Conservation (phyloP, 2,113 vertebrate genomes). For the Camelus dromedarius region DNA sequence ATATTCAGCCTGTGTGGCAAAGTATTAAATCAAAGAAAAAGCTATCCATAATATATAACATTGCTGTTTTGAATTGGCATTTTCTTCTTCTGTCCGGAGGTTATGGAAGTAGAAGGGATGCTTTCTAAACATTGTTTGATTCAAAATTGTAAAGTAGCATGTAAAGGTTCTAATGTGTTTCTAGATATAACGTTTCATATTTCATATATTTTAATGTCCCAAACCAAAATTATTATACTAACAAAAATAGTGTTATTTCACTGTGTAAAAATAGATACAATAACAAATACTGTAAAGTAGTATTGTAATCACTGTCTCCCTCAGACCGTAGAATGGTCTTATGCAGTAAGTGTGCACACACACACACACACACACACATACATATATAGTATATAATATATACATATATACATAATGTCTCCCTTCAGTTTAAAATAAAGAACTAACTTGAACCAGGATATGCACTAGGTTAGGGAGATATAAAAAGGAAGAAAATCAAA, state of each 20-base stretch:
- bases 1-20: background rate
- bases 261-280: background rate
- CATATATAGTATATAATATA: background rate
- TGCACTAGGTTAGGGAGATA: background rate
- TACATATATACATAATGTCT: background rate
- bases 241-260: background rate
- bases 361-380: too few relatives aligned
- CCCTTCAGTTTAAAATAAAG: background rate
- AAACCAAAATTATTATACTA: background rate
- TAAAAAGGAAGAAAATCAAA: background rate
- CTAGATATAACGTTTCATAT: background rate
- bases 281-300: background rate
- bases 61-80: background rate
- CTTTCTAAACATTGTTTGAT: constrained; percentile 40
- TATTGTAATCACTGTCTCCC: background rate
- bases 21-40: background rate
- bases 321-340: background rate
- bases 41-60: background rate
- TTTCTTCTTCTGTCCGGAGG: background rate
- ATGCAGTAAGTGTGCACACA: background rate
- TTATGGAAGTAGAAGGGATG: background rate
- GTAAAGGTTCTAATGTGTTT: background rate
- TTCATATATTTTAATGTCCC: background rate
- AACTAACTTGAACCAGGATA: background rate
- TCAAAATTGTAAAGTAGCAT: background rate